Conservation (phyloP, 2,888 invertebrate genomes). For the Chloroclysta siterata region DNA sequence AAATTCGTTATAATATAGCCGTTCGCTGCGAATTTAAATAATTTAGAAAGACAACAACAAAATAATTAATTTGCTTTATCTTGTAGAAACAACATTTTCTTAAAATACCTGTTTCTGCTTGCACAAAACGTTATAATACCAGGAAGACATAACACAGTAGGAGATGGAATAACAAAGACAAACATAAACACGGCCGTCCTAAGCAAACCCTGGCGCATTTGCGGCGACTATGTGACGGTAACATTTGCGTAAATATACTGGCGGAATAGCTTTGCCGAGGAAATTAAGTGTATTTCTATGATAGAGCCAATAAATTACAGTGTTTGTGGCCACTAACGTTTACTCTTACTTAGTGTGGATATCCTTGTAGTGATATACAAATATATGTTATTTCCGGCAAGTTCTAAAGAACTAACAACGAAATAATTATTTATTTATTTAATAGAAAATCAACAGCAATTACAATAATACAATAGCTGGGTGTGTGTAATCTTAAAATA, state of each 20-base stretch:
- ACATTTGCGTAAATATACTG: slow-evolving; percentile 34
- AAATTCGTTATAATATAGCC: neutral
- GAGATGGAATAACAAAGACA: slow-evolving; percentile 52
- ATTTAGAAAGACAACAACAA: neutral
- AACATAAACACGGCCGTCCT: slow-evolving; percentile 47
- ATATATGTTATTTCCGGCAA: no score
- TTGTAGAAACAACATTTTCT: neutral
- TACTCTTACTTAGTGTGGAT: slow-evolving; percentile 7
- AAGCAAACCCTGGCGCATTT: slow-evolving; percentile 40
- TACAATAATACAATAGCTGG: no score
- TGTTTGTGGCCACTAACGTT: slow-evolving; percentile 18
- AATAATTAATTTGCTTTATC: neutral
- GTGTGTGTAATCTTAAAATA: no score
- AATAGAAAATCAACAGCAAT: no score
- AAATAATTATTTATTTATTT: no score
- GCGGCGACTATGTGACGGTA: slow-evolving; percentile 31
- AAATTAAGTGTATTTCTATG: slow-evolving; percentile 33
- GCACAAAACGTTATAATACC: slow-evolving; percentile 26
- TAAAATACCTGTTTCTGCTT: slow-evolving; percentile 9
- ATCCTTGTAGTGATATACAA: neutral
- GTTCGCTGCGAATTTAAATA: no score
- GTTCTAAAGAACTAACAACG: no score
- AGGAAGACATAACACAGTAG: slow-evolving; percentile 43
- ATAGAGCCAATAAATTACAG: slow-evolving; percentile 26
- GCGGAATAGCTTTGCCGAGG: slow-evolving; percentile 29